phyloP scores from a whole-genome alignment of 1,140 invertebrate species.

The Pogonomyrmex barbatus region DNA sequence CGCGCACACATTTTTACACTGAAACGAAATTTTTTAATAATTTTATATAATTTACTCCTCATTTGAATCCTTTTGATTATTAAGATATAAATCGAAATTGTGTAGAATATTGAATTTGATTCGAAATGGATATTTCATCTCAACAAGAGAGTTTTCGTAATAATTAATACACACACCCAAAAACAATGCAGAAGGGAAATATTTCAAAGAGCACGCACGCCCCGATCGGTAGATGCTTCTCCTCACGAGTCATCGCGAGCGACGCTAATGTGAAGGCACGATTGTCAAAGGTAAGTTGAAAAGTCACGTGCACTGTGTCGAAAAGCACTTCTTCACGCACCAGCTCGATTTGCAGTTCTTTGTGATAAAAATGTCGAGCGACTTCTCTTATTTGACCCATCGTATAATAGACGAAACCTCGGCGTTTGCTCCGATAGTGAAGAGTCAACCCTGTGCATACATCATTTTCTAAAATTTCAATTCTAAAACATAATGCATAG shows the following conservation, averaged over 20 bases:
- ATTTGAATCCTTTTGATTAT: neutral
- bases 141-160: neutral
- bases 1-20: neutral
- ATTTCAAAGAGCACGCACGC: constrained; percentile 97
- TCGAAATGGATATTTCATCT: neutral
- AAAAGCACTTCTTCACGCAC: constrained; percentile 94
- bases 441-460: constrained; percentile 91
- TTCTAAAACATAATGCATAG: neutral
- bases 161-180: constrained; percentile 89
- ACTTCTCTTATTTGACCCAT: constrained; percentile 98
- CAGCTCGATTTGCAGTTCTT: constrained; percentile 96
- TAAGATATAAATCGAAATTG: neutral
- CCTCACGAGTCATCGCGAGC: constrained; percentile 93
- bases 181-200: constrained; percentile 99
- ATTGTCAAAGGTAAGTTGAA: constrained; percentile 98
- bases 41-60: neutral
- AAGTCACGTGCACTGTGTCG: constrained; percentile 97
- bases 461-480: neutral
- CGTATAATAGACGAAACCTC: constrained; percentile 98
- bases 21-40: neutral
- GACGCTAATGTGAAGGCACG: constrained; percentile 93
- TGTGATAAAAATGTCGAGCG: constrained; percentile 96
- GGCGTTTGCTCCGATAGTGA: constrained; percentile 96
- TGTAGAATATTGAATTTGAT: neutral
- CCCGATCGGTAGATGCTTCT: constrained; percentile 94